Base-by-base conservation (phyloP, 2,888 invertebrate genomes). In the Stomorhina lunata region DNA sequence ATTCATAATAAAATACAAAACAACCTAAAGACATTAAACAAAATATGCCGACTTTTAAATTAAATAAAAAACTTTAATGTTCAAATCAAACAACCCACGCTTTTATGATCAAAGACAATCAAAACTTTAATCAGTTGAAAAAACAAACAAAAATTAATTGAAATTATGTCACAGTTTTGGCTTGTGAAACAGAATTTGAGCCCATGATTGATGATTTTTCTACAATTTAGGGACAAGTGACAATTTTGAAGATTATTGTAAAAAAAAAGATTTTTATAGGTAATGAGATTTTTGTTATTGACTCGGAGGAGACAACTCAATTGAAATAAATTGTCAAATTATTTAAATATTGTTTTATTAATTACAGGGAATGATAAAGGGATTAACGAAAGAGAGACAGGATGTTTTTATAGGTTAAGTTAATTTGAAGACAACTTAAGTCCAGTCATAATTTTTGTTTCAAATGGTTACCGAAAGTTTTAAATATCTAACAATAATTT, bases 291-390 rank as follows among this genome's bases (percentile, higher is more conserved):
- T 48, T 68, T 76, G n/a, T 12, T 29, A 45, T 22, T n/a, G n/a
- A n/a, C n/a, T n/a, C n/a, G n/a, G 20, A 34, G 20, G 43, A 15
- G 72, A 77, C 77, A 81, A 72, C 81, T 81, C 71, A 77, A 81
- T 80, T 81, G 37, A 69, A 63, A 65, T 72, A 65, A 76, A 76
- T 50, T 68, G 34, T 68, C 22, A 15, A 25, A 59, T 45, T 61
- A 37, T 45, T 71, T 71, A 32, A n/a, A n/a, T n/a, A n/a, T n/a
- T n/a, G n/a, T 6, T 15, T 45, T 25, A 69, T 43, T 27, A 43
- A 55, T 50, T 7, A 15, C 22, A 25, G 4, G 37, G 5, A 37
- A 27, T 7, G 15, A n/a, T 25, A 37, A 27, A 25, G 17, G 37
- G 7, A 6, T 12, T 68, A 25, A 7, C n/a, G n/a, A n/a, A n/a